phyloP scores from a whole-genome alignment of 2,888 invertebrate species.

The Tenthredo scrophulariae region DNA sequence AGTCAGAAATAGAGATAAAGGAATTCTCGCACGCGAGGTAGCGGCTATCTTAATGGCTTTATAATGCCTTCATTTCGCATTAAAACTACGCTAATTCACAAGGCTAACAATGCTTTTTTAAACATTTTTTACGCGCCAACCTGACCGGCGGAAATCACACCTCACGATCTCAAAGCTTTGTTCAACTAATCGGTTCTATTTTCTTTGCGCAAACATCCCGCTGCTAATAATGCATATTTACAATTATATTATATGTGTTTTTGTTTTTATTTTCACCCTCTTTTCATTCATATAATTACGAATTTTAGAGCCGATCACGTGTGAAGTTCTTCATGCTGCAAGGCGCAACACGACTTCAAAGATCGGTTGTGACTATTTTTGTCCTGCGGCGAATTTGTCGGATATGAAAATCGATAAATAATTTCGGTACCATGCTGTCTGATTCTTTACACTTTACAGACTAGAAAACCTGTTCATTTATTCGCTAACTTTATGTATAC shows the following conservation, averaged over 20 bases:
- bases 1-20: slow-evolving; percentile 55
- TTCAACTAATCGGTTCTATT: slow-evolving; percentile 11
- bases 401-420: not conserved
- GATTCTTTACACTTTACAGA: not conserved
- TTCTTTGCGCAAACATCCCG: not conserved
- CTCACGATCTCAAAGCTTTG: slow-evolving; percentile 30
- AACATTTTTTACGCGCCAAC: slow-evolving; percentile 31
- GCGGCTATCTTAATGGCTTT: slow-evolving; percentile 72
- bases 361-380: not conserved
- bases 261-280: too few relatives aligned
- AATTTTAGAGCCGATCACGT: too few relatives aligned
- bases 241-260: not conserved
- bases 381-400: not conserved
- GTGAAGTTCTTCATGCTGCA: too few relatives aligned
- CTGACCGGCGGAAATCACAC: slow-evolving; percentile 33
- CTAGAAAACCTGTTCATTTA: not conserved
- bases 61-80: slow-evolving; percentile 76
- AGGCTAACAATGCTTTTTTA: slow-evolving; percentile 59
- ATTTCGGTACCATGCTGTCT: not conserved
- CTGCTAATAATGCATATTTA: not conserved
- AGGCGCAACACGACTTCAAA: not conserved
- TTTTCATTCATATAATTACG: not conserved
- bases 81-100: slow-evolving; percentile 66
- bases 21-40: slow-evolving; percentile 58
- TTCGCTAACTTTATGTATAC: not conserved